Evolutionary conservation across 1,140 invertebrate species (phyloP), one percentile per base, ranked within the genome.

Genomic region (Popillia japonica): DNA sequence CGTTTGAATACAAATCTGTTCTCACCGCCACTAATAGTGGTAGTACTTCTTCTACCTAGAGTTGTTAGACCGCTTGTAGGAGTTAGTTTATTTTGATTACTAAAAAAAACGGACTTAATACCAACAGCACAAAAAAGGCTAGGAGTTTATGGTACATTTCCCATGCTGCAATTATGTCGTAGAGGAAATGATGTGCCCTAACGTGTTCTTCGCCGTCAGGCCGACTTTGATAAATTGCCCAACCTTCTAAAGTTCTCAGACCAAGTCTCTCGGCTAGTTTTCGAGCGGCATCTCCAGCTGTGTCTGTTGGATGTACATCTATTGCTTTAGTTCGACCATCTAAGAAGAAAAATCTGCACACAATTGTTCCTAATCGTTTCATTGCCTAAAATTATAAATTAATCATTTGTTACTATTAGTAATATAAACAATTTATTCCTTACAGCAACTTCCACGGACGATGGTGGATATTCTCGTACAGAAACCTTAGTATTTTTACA

Each of bases 281-380:
- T 4, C 92, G 90, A 9, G 97, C 93, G 0, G 97, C 96, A 84
- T 98, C 96, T 4, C 93, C 92, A 0, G 96, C 96, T 3, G 96
- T 98, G 83, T 98, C 96, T 0, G 95, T 96, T 0, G 97, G 96
- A 89, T 98, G 95, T 11, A 98, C 94, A 86, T 98, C 96, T 44
- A 99, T 96, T 0, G 96, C 96, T 87, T 98, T 98, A 0, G 96
- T 98, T 75, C 96, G 91, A 0, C 96, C 96, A 87, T 99, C 97
- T 83, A 98, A 89, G 87, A 99, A 98, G 88, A 97, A 98, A 87
- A 99, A 97, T 61, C 96, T 91, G 85, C 96, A 98, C 0, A 98
- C 95, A 79, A 99, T 96, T 0, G 96, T 97, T 61, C 95, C 96
- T 11, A 98, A 88, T 77, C 94, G 90, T 84, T 94, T 92, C 93